Conservation (phyloP, 2,113 vertebrate genomes). For the Ptilonorhynchus violaceus region DNA sequence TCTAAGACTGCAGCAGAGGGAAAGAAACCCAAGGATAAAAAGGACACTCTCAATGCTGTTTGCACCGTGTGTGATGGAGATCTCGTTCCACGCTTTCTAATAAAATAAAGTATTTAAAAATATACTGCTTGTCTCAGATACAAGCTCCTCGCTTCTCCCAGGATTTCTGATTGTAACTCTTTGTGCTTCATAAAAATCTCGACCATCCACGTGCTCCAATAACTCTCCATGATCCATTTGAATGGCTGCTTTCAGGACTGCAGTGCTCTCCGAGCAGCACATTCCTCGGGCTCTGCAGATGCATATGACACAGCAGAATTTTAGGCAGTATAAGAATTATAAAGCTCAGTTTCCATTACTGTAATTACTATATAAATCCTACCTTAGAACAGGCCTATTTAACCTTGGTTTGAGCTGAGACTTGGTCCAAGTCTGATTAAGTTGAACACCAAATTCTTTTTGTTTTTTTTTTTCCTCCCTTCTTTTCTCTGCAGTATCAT, state of each 20-base stretch:
- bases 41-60: background rate
- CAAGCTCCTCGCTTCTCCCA: background rate
- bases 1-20: constrained; percentile 29
- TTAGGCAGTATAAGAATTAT: constrained; percentile 46
- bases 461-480: accelerated
- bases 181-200: background rate
- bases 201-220: background rate
- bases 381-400: constrained; percentile 44
- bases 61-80: background rate
- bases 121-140: background rate
- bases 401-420: constrained; percentile 46
- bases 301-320: constrained; percentile 59
- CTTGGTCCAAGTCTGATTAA: constrained; percentile 7
- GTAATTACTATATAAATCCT: constrained; percentile 64
- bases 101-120: background rate
- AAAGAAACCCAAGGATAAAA: constrained; percentile 18
- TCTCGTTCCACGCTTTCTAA: background rate
- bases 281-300: constrained; percentile 44
- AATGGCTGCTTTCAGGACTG: constrained; percentile 50
- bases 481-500: background rate
- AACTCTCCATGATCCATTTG: background rate
- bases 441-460: background rate
- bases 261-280: background rate
- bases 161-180: background rate
- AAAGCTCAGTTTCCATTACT: constrained; percentile 65